Evolutionary conservation across 2,888 invertebrate species (phyloP), one percentile per base, ranked within the genome.

Genomic region (Ochropacha duplaris): DNA sequence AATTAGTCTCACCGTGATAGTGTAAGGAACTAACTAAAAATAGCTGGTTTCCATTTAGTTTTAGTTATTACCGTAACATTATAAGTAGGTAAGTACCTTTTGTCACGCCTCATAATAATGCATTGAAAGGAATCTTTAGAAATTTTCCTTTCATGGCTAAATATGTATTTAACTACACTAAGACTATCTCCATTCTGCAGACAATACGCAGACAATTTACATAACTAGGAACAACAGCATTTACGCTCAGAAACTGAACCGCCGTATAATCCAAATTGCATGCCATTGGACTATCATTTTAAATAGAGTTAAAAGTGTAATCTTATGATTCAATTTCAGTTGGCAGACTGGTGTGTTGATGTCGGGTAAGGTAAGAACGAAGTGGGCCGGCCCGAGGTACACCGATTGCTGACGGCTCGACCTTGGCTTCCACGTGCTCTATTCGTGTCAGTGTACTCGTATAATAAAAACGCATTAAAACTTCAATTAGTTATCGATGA

Each of bases 361-460:
- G 50, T 57, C 65, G 66, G 61, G 66, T 68, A 64, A 66, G 61
- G 66, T 68, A 64, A 66, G 68, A 66, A 68, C 64, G 50, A 68
- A 69, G 65, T 74, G 73, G 72, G 72, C 63, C 73, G 73, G 72
- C 72, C 63, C 73, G 70, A 65, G 64, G 66, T 52, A 56, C 64
- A 65, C 55, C 61, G 61, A 54, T 58, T 65, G 66, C 55, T 62
- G 61, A 54, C 59, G 60, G 62, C 60, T 59, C 82, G 87, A 81
- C 87, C 87, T 87, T 87, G 87, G 74, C 56, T 16, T 65, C 81
- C 87, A 86, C 86, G 87, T 87, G 86, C 72, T 78, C 24, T 54
- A 58, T 54, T 60, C 80, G 79, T 83, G 82, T 69, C 68, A 70
- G 65, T 67, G 71, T 52, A 52, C 52, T 31, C 52, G 31, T 34